A percentile compares a stretch with the other conserved stretches of the same genome.
Evolutionary conservation across 2,113 vertebrate genomes (phyloP).

Genomic region (Mohoua ochrocephala): DNA sequence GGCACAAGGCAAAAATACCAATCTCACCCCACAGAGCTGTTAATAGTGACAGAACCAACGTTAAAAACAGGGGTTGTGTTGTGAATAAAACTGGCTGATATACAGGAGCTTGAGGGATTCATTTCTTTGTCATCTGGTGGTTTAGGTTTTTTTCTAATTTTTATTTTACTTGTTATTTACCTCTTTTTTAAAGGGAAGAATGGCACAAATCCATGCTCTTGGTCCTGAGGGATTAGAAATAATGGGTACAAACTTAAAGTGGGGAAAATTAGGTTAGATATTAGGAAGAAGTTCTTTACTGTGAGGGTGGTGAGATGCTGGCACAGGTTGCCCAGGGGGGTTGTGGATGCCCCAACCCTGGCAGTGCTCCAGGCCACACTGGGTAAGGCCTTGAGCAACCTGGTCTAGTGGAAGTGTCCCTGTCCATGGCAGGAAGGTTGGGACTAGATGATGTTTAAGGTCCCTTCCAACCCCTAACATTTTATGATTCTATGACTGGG

Average conservation of each 20-base stretch:
- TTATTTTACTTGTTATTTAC: neutral
- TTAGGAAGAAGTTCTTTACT: neutral
- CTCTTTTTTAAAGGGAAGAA: neutral
- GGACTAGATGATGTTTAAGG: neutral
- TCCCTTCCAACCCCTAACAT: neutral
- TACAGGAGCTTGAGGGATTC: rapidly evolving
- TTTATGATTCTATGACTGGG: neutral
- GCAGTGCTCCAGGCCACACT: neutral
- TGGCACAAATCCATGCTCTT: neutral
- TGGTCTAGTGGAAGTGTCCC: neutral
- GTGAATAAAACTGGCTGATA: neutral
- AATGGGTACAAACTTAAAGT: neutral
- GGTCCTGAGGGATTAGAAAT: neutral
- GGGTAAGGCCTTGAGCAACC: neutral
- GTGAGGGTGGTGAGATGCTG: neutral
- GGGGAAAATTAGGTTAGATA: neutral
- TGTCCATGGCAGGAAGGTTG: neutral
- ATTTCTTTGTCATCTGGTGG: neutral
- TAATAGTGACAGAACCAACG: neutral
- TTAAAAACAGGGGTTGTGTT: neutral
- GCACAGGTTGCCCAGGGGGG: neutral
- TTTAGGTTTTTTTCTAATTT: neutral
- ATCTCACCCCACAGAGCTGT: neutral
- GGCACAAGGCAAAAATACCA: neutral
- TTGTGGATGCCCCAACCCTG: neutral